Conservation (phyloP, 2,888 invertebrate genomes). For the Catocala nupta region DNA sequence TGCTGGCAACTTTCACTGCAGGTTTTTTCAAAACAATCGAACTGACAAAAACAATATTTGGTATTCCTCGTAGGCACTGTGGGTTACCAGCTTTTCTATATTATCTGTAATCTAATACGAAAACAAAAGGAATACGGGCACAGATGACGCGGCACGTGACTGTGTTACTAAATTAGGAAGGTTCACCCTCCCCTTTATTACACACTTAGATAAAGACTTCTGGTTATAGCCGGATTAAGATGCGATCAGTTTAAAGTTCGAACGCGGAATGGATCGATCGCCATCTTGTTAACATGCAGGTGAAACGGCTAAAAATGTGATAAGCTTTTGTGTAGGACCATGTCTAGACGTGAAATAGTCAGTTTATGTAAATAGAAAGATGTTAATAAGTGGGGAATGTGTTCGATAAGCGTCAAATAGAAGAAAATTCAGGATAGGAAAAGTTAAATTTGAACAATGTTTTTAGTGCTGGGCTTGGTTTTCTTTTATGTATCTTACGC, state of each 20-base stretch:
- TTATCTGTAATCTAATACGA: slow-evolving; percentile 43
- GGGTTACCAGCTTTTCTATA: slow-evolving; percentile 45
- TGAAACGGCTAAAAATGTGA: slow-evolving; percentile 32
- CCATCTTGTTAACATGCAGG: slow-evolving; percentile 46
- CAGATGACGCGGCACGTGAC: slow-evolving; percentile 79
- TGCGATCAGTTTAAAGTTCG: slow-evolving; percentile 66
- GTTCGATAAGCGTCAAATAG: not conserved
- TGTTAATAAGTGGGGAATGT: slow-evolving; percentile 4
- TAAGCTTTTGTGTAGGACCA: slow-evolving; percentile 22
- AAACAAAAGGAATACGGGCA: slow-evolving; percentile 64
- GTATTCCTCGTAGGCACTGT: slow-evolving; percentile 17
- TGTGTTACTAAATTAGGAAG: slow-evolving; percentile 50
- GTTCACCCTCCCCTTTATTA: slow-evolving; percentile 38
- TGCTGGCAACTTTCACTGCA: too few species aligned
- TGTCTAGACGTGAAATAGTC: slow-evolving; percentile 2
- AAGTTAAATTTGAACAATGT: too few species aligned
- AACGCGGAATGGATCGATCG: slow-evolving; percentile 29
- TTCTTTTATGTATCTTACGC: too few species aligned
- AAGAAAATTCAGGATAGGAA: too few species aligned
- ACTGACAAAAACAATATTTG: slow-evolving; percentile 13
- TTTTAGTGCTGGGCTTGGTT: too few species aligned
- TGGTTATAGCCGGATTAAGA: slow-evolving; percentile 73
- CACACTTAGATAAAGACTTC: slow-evolving; percentile 62
- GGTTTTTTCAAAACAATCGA: slow-evolving; percentile 12
- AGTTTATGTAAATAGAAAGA: slow-evolving; percentile 12